These are phyloP conservation scores for Caenorhabditis angaria DNA, from an alignment of 2,888 invertebrate species.

Conservation along the genomic window DNA sequence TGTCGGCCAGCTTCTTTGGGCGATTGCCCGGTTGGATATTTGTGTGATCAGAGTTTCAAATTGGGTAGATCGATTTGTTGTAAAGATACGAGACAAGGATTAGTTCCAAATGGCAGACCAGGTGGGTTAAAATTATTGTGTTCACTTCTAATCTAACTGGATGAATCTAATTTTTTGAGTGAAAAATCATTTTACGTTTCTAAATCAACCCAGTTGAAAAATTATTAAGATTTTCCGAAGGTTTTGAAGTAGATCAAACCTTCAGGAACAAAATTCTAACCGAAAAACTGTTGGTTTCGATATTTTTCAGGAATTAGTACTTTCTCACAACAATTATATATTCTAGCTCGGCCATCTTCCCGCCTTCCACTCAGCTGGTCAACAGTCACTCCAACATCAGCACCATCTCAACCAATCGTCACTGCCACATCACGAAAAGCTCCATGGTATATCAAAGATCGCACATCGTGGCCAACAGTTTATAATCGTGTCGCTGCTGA, in stretches of 20 bases:
- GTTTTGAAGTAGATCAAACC: too few relatives aligned
- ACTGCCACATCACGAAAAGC: constrained; percentile 53
- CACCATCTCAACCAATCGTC: constrained; percentile 39
- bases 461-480: constrained; percentile 57
- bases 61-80: constrained; percentile 69
- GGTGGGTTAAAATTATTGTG: not conserved
- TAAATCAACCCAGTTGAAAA: too few relatives aligned
- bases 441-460: constrained; percentile 68
- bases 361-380: constrained; percentile 62
- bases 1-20: constrained; percentile 64
- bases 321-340: too few relatives aligned
- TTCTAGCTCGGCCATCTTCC: constrained; percentile 49
- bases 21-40: constrained; percentile 67
- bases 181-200: too few relatives aligned
- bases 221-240: too few relatives aligned
- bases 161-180: not conserved
- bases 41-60: constrained; percentile 67
- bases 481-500: constrained; percentile 55
- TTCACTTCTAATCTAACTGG: constrained; percentile 10
- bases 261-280: too few relatives aligned
- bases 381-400: constrained; percentile 61
- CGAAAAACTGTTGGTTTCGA: too few relatives aligned
- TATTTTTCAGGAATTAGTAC: too few relatives aligned
- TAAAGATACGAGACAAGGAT: constrained; percentile 50
- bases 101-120: constrained; percentile 44